phyloP scores from a whole-genome alignment of 2,888 invertebrate genomes.

The Agrochola lota region DNA sequence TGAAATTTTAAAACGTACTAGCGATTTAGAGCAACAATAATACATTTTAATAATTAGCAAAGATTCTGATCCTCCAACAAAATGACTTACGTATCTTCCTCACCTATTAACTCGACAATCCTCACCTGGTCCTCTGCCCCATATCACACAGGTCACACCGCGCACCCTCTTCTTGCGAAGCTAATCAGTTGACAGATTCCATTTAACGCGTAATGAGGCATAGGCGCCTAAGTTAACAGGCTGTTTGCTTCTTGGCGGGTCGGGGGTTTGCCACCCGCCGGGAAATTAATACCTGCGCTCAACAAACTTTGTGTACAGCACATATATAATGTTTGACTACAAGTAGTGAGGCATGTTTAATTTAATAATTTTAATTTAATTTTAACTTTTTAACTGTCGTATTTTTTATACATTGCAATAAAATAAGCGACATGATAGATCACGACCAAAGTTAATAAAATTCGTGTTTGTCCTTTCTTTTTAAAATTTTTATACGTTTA shows the following conservation, averaged over 20 bases:
- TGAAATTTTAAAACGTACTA: not conserved
- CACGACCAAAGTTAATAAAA: not conserved
- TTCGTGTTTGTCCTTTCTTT: not conserved
- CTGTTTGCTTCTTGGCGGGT: slow-evolving; percentile 70
- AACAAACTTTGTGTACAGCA: slow-evolving; percentile 74
- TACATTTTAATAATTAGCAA: not conserved
- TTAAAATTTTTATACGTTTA: not conserved
- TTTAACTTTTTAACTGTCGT: not conserved
- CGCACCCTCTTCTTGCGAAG: slow-evolving; percentile 55
- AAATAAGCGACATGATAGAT: not conserved
- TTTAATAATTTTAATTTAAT: not conserved
- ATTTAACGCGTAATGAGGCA: slow-evolving; percentile 66
- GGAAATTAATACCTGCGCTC: slow-evolving; percentile 79
- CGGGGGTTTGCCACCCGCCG: slow-evolving; percentile 71
- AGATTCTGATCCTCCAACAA: not conserved
- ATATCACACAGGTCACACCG: slow-evolving; percentile 6
- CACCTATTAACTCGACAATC: not conserved
- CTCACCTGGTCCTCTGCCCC: slow-evolving; percentile 25
- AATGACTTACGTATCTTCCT: not conserved
- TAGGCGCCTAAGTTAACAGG: slow-evolving; percentile 62
- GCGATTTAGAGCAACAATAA: not conserved
- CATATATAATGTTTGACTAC: slow-evolving; percentile 59
- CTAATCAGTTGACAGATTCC: slow-evolving; percentile 71
- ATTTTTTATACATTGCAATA: not conserved
- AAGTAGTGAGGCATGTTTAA: slow-evolving; percentile 27